Conservation (phyloP, 2,888 invertebrate species). For the Drosophila macrothrix region DNA sequence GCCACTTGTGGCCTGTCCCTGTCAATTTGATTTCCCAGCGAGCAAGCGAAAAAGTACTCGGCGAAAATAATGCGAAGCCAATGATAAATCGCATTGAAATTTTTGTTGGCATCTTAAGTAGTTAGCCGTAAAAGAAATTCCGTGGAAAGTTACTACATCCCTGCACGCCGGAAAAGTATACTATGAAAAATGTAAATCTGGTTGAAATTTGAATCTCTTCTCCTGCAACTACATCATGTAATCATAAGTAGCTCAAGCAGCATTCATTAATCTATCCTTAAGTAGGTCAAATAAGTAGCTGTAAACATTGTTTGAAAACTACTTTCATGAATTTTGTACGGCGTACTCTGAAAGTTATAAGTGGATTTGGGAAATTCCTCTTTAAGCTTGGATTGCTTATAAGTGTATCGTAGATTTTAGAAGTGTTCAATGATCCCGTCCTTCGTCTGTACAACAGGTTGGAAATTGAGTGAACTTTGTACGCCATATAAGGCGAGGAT, state of each 20-base stretch:
- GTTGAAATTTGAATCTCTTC: background rate
- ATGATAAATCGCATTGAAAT: constrained; percentile 66
- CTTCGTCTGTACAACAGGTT: no score
- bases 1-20: constrained; percentile 70
- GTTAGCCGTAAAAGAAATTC: constrained; percentile 30
- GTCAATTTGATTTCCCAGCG: constrained; percentile 69
- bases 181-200: constrained; percentile 12
- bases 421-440: no score
- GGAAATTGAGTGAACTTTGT: no score
- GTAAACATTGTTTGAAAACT: background rate
- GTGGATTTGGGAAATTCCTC: background rate
- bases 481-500: no score
- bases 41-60: constrained; percentile 32
- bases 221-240: background rate
- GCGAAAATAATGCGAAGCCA: constrained; percentile 32
- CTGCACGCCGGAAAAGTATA: constrained; percentile 18
- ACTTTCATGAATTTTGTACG: background rate
- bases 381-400: background rate
- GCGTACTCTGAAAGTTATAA: background rate
- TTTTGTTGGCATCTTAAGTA: constrained; percentile 68
- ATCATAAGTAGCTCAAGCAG: background rate
- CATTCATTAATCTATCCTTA: background rate
- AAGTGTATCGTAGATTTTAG: background rate
- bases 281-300: background rate
- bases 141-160: background rate